These are phyloP conservation scores for Burhinus oedicnemus DNA, from an alignment of 2,113 vertebrate species.

Conservation along the genomic window DNA sequence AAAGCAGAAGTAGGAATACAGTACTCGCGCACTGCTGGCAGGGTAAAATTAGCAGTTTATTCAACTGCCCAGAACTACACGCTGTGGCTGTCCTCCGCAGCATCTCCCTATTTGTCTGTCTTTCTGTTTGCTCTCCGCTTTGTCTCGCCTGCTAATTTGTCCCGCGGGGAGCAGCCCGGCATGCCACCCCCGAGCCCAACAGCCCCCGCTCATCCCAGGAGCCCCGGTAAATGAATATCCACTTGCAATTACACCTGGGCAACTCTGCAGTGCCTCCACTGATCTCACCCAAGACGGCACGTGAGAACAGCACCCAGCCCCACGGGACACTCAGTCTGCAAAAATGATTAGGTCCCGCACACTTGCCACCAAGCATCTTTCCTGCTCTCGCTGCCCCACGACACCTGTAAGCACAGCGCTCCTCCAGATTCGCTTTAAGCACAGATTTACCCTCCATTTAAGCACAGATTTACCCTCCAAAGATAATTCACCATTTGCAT, in stretches of 20 bases:
- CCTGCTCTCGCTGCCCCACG: neutral
- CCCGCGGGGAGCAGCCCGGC: neutral
- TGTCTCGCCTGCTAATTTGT: neutral
- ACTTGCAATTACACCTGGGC: neutral
- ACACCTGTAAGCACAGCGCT: neutral
- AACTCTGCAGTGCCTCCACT: neutral
- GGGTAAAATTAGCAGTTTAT: conserved; percentile 59
- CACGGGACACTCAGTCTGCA: neutral
- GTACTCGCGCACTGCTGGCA: neutral
- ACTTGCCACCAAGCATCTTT: neutral
- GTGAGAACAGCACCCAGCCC: neutral
- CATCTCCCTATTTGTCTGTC: conserved; percentile 21
- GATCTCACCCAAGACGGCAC: neutral
- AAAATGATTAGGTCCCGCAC: neutral
- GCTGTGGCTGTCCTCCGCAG: neutral
- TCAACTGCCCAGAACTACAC: conserved; percentile 28
- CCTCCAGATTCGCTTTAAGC: neutral
- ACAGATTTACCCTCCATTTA: neutral
- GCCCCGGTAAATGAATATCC: neutral
- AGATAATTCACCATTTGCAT: neutral
- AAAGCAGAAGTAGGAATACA: conserved; percentile 14
- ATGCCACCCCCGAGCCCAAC: neutral
- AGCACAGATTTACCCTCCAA: neutral
- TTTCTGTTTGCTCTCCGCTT: neutral
- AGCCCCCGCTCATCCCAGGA: neutral